phyloP scores from a whole-genome alignment of 2,888 invertebrate genomes.

The Polyommatus iphigenia region DNA sequence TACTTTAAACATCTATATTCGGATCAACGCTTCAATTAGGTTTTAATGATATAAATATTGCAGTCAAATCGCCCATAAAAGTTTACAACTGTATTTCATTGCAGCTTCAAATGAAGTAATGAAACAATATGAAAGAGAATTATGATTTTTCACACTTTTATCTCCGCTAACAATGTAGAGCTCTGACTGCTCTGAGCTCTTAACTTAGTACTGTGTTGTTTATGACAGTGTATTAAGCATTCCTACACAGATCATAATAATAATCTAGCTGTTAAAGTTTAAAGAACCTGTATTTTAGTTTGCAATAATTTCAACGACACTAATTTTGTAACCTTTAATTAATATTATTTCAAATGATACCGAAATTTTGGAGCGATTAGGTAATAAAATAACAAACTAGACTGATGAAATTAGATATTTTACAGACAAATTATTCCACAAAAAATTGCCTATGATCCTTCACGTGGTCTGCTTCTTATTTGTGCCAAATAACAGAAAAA shows the following conservation, averaged over 20 bases:
- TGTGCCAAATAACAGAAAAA: no score
- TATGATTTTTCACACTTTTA: slow-evolving; percentile 27
- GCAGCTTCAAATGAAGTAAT: slow-evolving; percentile 7
- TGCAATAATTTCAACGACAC: background rate
- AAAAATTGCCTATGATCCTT: no score
- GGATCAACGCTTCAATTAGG: no score
- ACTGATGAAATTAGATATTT: no score
- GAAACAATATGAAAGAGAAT: background rate
- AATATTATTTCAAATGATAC: no score
- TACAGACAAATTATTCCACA: no score
- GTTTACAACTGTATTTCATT: slow-evolving; percentile 37
- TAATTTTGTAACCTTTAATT: background rate
- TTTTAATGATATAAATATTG: background rate
- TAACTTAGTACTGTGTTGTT: slow-evolving; percentile 15
- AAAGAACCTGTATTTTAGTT: background rate
- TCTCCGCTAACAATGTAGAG: slow-evolving; percentile 18
- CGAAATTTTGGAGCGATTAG: no score
- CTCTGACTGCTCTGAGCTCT: no score
- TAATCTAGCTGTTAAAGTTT: background rate
- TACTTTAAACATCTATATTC: no score
- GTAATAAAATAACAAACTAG: no score
- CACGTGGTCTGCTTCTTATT: no score
- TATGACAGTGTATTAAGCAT: slow-evolving; percentile 12
- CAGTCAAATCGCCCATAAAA: background rate
- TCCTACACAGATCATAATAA: background rate